Conservation (phyloP, 2,113 vertebrate genomes). For the Callipepla squamata region DNA sequence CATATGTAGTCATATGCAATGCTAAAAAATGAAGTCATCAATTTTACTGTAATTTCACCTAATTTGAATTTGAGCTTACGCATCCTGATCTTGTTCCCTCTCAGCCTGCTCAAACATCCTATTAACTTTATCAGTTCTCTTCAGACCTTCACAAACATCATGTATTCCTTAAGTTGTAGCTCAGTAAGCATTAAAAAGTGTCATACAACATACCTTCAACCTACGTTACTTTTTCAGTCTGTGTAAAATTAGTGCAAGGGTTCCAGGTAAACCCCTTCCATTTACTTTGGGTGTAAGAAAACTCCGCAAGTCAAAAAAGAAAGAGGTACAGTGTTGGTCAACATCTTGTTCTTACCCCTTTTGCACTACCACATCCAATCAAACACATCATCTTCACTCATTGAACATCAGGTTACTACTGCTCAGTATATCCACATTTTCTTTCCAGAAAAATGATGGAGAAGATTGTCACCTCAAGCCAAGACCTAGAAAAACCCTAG, state of each 20-base stretch:
- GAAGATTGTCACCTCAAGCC: no score
- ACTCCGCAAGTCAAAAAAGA: not conserved
- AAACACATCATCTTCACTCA: not conserved
- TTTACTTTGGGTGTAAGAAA: not conserved
- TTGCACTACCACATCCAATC: not conserved
- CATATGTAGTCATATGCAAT: not conserved
- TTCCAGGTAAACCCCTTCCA: not conserved
- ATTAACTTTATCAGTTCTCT: not conserved
- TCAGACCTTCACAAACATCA: not conserved
- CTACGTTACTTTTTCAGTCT: not conserved
- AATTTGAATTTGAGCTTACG: not conserved
- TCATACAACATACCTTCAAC: not conserved
- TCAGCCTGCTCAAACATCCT: not conserved
- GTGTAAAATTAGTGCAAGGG: not conserved
- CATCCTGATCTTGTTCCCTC: not conserved
- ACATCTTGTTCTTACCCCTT: not conserved
- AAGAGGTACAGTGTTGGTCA: not conserved
- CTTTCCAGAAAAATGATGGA: not conserved
- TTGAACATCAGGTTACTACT: not conserved
- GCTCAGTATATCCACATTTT: not conserved
- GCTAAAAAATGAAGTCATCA: not conserved
- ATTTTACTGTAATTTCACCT: not conserved
- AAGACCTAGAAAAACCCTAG: not conserved
- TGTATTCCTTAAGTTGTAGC: not conserved
- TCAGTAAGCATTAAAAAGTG: not conserved